Evolutionary conservation across 2,113 vertebrate genomes (phyloP).

Genomic region (Perccottus glenii): DNA sequence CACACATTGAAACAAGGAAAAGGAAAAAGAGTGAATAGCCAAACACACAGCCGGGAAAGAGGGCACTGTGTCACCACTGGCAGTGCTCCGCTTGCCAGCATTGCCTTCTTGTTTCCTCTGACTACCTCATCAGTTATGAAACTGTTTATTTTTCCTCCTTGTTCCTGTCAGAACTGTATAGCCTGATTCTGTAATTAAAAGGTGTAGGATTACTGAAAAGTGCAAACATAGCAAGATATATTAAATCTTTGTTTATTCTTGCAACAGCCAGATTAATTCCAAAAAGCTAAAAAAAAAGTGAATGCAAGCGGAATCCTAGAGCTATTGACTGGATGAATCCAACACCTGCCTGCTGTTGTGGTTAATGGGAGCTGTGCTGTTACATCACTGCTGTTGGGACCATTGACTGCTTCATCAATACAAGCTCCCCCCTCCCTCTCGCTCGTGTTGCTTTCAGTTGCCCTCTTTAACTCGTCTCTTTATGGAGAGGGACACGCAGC

Average conservation of each 20-base stretch:
- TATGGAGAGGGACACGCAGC: constrained; percentile 50
- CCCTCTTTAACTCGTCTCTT: constrained; percentile 65
- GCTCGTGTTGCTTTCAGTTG: constrained; percentile 47
- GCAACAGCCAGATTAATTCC: background rate
- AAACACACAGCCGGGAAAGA: constrained; percentile 60
- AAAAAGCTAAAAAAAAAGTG: constrained; percentile 6
- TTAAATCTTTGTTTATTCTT: background rate
- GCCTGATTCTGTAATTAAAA: constrained; percentile 31
- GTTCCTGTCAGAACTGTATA: constrained; percentile 38
- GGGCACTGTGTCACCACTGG: constrained; percentile 67
- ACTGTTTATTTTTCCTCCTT: constrained; percentile 58
- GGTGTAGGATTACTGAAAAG: constrained; percentile 1
- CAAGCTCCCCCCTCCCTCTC: constrained; percentile 13
- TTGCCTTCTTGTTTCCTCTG: constrained; percentile 71
- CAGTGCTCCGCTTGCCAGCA: constrained; percentile 28
- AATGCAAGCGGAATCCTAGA: constrained; percentile 22
- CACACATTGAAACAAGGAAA: constrained; percentile 12
- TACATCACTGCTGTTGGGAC: constrained; percentile 66
- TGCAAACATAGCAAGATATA: background rate
- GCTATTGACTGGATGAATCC: constrained; percentile 29
- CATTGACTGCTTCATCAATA: constrained; percentile 67
- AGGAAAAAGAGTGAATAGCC: constrained; percentile 26
- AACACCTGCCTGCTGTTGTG: constrained; percentile 50
- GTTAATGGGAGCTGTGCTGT: constrained; percentile 56
- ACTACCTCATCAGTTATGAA: constrained; percentile 66